Percentiles rank a stretch among this genome's conserved stretches.
These are phyloP conservation scores for Pseudorasbora parva DNA, from an alignment of 2,113 vertebrate genomes.

Conservation along the genomic window DNA sequence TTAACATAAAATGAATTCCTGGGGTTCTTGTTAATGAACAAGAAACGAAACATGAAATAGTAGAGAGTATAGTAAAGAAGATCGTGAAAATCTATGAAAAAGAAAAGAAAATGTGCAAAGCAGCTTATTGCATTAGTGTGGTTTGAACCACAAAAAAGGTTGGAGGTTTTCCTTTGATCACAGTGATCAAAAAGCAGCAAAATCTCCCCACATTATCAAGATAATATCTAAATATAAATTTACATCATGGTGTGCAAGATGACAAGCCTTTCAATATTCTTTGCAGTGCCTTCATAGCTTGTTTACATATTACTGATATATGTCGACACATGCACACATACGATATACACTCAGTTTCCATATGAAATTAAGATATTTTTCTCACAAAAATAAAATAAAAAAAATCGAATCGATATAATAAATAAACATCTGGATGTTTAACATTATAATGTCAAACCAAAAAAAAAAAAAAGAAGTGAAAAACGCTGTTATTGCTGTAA, in stretches of 20 bases:
- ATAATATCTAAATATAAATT: neutral
- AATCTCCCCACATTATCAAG: constrained; percentile 19
- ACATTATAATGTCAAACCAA: neutral
- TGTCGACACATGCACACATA: neutral
- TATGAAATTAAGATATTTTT: neutral
- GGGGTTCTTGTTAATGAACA: neutral
- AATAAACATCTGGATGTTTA: neutral
- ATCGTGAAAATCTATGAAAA: neutral
- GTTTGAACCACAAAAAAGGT: constrained; percentile 20
- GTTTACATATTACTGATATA: neutral
- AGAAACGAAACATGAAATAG: neutral
- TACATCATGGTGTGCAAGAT: neutral
- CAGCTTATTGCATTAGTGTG: constrained; percentile 27
- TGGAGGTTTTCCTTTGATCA: constrained; percentile 1
- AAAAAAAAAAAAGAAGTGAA: neutral
- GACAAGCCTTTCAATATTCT: neutral
- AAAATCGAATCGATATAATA: neutral
- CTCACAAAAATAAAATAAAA: neutral
- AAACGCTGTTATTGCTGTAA: constrained; percentile 12
- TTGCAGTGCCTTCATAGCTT: neutral
- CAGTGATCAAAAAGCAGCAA: constrained; percentile 4
- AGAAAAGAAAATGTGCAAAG: neutral
- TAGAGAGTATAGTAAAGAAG: neutral
- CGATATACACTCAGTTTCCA: no score
- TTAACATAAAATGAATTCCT: neutral